Evolutionary conservation across 2,113 vertebrate species (phyloP), one percentile per base, ranked within the genome.

Genomic region (Malaclemys terrapin): DNA sequence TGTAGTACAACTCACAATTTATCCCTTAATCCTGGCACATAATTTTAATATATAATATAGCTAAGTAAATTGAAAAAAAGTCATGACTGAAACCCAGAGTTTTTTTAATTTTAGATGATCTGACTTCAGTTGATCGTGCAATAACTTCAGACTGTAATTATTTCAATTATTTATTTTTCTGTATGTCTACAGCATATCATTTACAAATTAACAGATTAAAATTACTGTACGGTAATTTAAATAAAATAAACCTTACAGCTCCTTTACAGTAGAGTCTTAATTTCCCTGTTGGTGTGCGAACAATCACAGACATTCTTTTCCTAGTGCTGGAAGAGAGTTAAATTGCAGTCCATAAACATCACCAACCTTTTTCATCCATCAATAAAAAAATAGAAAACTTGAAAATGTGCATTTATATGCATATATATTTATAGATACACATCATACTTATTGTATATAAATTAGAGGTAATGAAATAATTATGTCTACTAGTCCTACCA

Each of bases 211-310:
- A 38, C 85, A 59, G 90, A 94, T 95, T 90, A 88, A 89, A 95
- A 91, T 59, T 31, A 42, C n/a, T 22, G 87, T 14, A 80, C 5
- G 85, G 27, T 56, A 31, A 94, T 82, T 72, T 47, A 65, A 90
- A 90, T 86, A 96, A 79, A 92, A 57, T 79, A 88, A 96, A 97
- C 99, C 99, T 99, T 98, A 99, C 99, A 87, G 99, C 99, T 98
- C 99, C 99, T 99, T 99, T 99, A 99, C 99, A 99, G 98, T 99
- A 99, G 56, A 99, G 99, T 97, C 99, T 99, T 98, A 99, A 98
- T 97, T 99, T 99, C 92, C 99, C 99, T 8, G 99, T 98, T 82
- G 99, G 99, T 38, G 99, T 99, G 83, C 99, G 99, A 96, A 99
- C 99, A 97, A 99, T 99, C 98, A 99, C 99, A 10, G 99, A 99